A percentile compares a stretch with the other conserved stretches of the same genome.
phyloP scores from a whole-genome alignment of 2,113 vertebrate species.

The Kryptolebias marmoratus region DNA sequence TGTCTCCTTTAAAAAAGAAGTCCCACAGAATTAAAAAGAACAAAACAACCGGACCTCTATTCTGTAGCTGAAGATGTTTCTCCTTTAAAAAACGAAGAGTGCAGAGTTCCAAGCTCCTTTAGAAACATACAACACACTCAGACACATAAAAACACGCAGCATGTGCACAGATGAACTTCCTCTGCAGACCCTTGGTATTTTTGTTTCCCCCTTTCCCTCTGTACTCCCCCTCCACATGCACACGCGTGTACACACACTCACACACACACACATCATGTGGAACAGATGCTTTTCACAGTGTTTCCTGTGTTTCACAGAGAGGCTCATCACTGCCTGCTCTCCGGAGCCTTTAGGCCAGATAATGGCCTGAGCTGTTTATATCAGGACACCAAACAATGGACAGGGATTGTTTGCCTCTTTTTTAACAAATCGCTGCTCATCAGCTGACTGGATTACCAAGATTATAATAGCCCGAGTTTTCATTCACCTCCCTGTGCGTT shows the following conservation, averaged over 20 bases:
- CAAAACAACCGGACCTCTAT: too few relatives aligned
- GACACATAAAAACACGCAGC: neutral
- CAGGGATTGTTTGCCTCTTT: conserved; percentile 59
- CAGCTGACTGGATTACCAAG: conserved; percentile 71
- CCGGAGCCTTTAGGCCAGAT: conserved; percentile 61
- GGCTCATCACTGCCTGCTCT: conserved; percentile 67
- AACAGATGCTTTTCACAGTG: conserved; percentile 69
- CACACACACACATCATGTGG: conserved; percentile 64
- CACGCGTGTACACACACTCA: conserved; percentile 11
- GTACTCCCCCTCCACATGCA: conserved; percentile 16
- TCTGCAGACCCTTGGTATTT: conserved; percentile 41
- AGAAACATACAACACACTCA: neutral
- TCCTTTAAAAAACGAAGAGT: too few relatives aligned
- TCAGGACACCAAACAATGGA: conserved; percentile 65
- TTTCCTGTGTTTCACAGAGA: conserved; percentile 75
- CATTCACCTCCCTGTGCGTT: conserved; percentile 40
- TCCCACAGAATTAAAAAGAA: too few relatives aligned
- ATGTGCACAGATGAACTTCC: conserved; percentile 48
- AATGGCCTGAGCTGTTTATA: conserved; percentile 68
- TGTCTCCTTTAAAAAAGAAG: neutral
- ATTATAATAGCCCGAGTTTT: conserved; percentile 65
- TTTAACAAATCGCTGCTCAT: conserved; percentile 60
- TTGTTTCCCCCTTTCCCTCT: conserved; percentile 10
- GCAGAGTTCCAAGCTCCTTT: neutral
- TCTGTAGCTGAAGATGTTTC: too few relatives aligned